phyloP scores from a whole-genome alignment of 2,888 invertebrate species.

The Sarcophaga caerulescens region DNA sequence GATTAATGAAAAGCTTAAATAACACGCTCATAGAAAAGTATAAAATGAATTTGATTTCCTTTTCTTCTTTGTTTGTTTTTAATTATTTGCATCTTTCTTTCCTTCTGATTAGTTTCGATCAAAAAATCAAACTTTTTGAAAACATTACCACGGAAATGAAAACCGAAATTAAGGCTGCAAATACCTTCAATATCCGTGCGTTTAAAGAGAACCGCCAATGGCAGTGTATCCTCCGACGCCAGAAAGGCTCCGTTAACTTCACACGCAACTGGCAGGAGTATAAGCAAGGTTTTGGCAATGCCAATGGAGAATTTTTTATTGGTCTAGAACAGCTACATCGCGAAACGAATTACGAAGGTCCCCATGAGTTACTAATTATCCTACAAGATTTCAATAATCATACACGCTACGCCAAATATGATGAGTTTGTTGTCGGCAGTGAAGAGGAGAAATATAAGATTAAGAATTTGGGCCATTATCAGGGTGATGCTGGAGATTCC shows the following conservation, averaged over 20 bases:
- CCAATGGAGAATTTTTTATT: slow-evolving; percentile 3
- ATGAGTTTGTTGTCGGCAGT: slow-evolving; percentile 5
- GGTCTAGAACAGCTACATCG: not conserved
- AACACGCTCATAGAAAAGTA: no score
- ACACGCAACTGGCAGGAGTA: not conserved
- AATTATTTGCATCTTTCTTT: no score
- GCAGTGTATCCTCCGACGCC: not conserved
- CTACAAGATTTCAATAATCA: not conserved
- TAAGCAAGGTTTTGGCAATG: not conserved
- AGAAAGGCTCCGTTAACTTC: not conserved
- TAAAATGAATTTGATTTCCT: no score
- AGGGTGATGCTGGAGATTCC: slow-evolving; percentile 10
- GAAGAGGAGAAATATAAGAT: slow-evolving; percentile 21
- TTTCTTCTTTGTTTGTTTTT: no score
- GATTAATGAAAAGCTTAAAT: no score
- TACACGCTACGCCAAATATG: slow-evolving; percentile 9
- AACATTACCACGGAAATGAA: not conserved
- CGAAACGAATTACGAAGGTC: not conserved
- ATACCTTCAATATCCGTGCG: not conserved
- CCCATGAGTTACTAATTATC: not conserved
- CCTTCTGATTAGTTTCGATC: not conserved
- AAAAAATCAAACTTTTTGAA: not conserved
- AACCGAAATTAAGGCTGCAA: not conserved
- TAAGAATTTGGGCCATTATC: not conserved
- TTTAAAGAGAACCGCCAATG: not conserved